Conservation (phyloP, 2,888 invertebrate species). For the Diaperis boleti region DNA sequence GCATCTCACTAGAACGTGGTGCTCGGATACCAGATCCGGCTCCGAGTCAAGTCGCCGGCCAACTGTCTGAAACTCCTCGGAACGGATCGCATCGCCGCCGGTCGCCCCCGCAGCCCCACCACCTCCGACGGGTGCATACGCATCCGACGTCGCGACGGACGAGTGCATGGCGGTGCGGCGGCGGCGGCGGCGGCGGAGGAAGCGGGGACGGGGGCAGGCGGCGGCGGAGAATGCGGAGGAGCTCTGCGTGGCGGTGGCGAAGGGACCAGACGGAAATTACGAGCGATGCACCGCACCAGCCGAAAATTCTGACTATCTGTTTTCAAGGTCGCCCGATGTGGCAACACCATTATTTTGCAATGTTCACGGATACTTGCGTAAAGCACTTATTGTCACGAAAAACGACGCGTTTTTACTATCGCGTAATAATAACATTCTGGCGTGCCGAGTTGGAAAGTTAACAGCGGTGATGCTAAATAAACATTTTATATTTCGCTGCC, state of each 20-base stretch:
- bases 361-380: no score
- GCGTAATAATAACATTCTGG: no score
- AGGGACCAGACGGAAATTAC: no score
- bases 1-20: slow-evolving; percentile 40
- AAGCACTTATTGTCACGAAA: no score
- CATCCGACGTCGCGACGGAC: slow-evolving; percentile 33
- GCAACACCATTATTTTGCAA: no score
- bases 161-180: slow-evolving; percentile 39
- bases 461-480: no score
- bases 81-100: slow-evolving; percentile 47
- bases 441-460: no score
- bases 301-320: no score
- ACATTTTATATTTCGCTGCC: no score
- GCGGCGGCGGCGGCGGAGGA: slow-evolving; percentile 27
- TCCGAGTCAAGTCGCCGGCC: slow-evolving; percentile 68
- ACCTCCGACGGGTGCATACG: slow-evolving; percentile 35
- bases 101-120: slow-evolving; percentile 50
- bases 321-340: not conserved
- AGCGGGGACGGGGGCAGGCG: not conserved
- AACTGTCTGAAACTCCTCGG: slow-evolving; percentile 66
- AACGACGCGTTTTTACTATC: no score
- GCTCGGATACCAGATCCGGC: slow-evolving; percentile 63
- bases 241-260: not conserved
- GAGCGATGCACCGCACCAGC: not conserved
- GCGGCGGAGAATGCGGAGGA: not conserved